These are phyloP conservation scores for Perizoma flavofasciatum DNA, from an alignment of 2,888 invertebrate genomes.

Conservation along the genomic window DNA sequence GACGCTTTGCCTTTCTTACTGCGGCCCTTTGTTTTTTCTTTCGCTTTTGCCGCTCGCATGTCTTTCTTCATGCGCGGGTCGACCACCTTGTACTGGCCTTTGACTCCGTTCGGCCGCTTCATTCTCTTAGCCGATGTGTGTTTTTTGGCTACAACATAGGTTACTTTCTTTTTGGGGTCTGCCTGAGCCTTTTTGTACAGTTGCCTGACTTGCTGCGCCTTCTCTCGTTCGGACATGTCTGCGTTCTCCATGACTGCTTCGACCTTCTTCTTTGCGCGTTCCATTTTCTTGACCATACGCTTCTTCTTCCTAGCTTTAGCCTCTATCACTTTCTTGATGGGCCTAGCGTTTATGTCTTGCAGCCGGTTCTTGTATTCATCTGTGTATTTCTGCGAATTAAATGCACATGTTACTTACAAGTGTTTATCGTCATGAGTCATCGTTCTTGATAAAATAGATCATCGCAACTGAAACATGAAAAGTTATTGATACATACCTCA, in stretches of 20 bases:
- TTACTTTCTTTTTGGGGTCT: constrained; percentile 94
- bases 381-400: constrained; percentile 86
- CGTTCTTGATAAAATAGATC: constrained; percentile 7
- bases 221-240: constrained; percentile 96
- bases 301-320: constrained; percentile 99
- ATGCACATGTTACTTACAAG: constrained; percentile 10
- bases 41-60: constrained; percentile 86
- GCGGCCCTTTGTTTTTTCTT: constrained; percentile 83
- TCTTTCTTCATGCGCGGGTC: constrained; percentile 99
- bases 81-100: constrained; percentile 97
- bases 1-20: constrained; percentile 62
- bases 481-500: constrained; percentile 70
- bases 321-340: constrained; percentile 99
- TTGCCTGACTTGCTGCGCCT: constrained; percentile 94
- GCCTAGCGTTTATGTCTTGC: constrained; percentile 95
- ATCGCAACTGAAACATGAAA: constrained; percentile 18
- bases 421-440: constrained; percentile 13
- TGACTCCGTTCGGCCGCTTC: constrained; percentile 92
- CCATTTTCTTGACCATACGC: constrained; percentile 92
- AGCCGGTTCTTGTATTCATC: constrained; percentile 93
- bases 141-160: constrained; percentile 97
- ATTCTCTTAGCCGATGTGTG: constrained; percentile 90
- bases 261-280: constrained; percentile 97
- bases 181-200: constrained; percentile 95
- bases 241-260: constrained; percentile 96